These are phyloP conservation scores for Amphiprion percula DNA, from an alignment of 2,113 vertebrate genomes.

Conservation along the genomic window DNA sequence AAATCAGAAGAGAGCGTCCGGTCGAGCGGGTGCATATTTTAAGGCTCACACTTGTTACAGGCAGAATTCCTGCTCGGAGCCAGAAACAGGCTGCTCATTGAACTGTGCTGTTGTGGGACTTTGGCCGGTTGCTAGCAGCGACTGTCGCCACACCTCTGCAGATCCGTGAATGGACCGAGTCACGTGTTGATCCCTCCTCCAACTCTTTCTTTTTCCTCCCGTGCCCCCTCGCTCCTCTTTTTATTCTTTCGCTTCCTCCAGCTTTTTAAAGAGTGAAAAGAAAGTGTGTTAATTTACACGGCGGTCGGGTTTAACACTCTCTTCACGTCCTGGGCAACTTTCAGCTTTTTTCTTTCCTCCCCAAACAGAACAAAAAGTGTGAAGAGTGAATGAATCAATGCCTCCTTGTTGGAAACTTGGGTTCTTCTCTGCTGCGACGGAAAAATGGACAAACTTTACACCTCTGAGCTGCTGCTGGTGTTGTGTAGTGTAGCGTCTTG, in stretches of 20 bases:
- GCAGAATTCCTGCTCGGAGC: constrained; percentile 59
- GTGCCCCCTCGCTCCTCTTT: constrained; percentile 14
- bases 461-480: too few species aligned
- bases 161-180: constrained; percentile 78
- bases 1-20: constrained; percentile 21
- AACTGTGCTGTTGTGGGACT: constrained; percentile 63
- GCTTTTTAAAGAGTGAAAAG: constrained; percentile 28
- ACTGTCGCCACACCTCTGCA: constrained; percentile 76
- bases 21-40: constrained; percentile 52
- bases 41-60: constrained; percentile 36
- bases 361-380: constrained; percentile 44
- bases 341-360: constrained; percentile 8
- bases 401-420: constrained; percentile 21
- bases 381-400: constrained; percentile 49
- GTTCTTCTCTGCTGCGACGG: background rate
- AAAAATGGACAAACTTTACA: too few species aligned
- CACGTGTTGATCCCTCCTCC: constrained; percentile 46
- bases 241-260: constrained; percentile 44
- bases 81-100: constrained; percentile 74
- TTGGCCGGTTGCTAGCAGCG: constrained; percentile 74
- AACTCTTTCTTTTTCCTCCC: background rate
- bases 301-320: constrained; percentile 63
- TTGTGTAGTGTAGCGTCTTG: too few species aligned
- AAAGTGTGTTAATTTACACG: constrained; percentile 54
- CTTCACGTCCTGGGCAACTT: constrained; percentile 61